Percentiles rank a stretch among this genome's conserved stretches.
phyloP scores from a whole-genome alignment of 2,797 vertebrate genomes.

The Nyctibius grandis region DNA sequence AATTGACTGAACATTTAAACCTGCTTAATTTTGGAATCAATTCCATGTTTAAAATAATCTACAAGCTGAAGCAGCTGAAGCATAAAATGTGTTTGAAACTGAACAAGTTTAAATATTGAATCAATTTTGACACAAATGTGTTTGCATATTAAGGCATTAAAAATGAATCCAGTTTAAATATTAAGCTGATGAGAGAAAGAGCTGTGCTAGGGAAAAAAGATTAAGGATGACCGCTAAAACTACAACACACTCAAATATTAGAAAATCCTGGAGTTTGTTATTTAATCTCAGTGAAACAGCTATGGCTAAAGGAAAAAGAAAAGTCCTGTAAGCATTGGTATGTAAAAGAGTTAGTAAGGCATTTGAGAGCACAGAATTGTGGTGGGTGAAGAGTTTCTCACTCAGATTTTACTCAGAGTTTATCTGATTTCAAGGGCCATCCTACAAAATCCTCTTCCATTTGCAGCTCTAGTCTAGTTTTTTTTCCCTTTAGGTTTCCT shows the following conservation, averaged over 20 bases:
- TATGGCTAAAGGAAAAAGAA: neutral
- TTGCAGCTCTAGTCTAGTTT: neutral
- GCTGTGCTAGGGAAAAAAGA: conserved; percentile 42
- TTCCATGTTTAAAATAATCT: conserved; percentile 68
- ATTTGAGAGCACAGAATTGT: neutral
- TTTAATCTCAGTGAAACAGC: conserved; percentile 47
- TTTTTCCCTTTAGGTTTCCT: neutral
- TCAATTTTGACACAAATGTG: conserved; percentile 64
- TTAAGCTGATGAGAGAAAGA: conserved; percentile 54
- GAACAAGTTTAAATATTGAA: conserved; percentile 68
- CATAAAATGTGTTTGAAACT: conserved; percentile 65
- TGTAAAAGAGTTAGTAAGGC: neutral
- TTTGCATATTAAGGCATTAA: conserved; percentile 64
- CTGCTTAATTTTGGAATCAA: conserved; percentile 72
- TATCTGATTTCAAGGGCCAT: neutral
- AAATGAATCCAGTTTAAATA: conserved; percentile 64
- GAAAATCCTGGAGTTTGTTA: conserved; percentile 29
- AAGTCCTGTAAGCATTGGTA: neutral
- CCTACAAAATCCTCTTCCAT: neutral
- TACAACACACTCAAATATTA: conserved; percentile 23
- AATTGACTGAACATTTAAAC: conserved; percentile 71
- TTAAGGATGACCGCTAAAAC: conserved; percentile 58
- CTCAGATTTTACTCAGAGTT: neutral
- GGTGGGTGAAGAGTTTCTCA: neutral
- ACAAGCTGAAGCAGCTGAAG: conserved; percentile 65